Evolutionary conservation across 2,797 vertebrate genomes (phyloP).

Genomic region (Nyctalus aviator): DNA sequence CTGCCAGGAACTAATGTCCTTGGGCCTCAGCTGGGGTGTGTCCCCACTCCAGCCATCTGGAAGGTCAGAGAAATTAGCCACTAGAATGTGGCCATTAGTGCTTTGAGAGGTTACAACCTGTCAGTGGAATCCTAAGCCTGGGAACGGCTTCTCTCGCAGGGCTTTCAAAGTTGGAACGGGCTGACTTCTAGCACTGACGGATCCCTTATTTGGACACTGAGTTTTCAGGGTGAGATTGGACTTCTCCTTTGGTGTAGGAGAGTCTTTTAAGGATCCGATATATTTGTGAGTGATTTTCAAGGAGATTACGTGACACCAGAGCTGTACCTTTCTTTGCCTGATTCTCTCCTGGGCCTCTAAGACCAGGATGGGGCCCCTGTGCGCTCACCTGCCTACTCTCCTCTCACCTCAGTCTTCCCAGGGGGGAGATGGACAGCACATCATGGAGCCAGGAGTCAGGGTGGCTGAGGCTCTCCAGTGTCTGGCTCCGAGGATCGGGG

Average conservation of each 20-base stretch:
- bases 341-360: not conserved
- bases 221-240: constrained; percentile 74
- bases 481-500: not conserved
- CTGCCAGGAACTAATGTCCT: constrained; percentile 79
- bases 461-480: not conserved
- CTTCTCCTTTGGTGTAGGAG: constrained; percentile 59
- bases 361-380: not conserved
- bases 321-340: not conserved
- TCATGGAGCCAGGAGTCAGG: not conserved
- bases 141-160: constrained; percentile 71
- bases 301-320: not conserved
- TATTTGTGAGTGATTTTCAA: constrained; percentile 37
- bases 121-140: constrained; percentile 76
- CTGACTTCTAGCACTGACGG: constrained; percentile 46
- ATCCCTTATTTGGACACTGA: constrained; percentile 83
- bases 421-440: not conserved
- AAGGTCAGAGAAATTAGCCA: constrained; percentile 80
- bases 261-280: constrained; percentile 58
- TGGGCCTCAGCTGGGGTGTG: constrained; percentile 76
- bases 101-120: constrained; percentile 77
- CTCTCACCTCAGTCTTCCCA: not conserved
- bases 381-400: not conserved
- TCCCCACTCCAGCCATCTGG: constrained; percentile 76
- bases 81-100: constrained; percentile 80
- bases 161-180: constrained; percentile 72